Evolutionary conservation across 2,113 vertebrate species (phyloP).

Genomic region (Hyperoodon ampullatus): DNA sequence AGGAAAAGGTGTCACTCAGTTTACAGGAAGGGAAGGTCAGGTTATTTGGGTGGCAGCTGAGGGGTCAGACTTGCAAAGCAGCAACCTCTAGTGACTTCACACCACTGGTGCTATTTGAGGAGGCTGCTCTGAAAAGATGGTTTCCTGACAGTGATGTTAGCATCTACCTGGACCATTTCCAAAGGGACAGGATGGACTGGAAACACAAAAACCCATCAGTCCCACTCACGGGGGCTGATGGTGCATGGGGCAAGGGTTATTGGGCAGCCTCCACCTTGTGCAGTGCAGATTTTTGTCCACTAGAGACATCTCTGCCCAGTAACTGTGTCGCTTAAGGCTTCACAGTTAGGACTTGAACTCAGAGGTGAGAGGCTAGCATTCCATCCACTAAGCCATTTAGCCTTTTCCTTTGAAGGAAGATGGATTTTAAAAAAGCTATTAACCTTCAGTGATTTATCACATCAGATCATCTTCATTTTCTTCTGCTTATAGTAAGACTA

Average conservation of each 20-base stretch:
- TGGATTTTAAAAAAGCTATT: conserved; percentile 90
- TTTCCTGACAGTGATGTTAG: conserved; percentile 48
- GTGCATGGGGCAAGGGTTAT: neutral
- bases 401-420: conserved; percentile 88
- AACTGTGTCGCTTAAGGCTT: conserved; percentile 77
- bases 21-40: conserved; percentile 28
- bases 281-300: conserved; percentile 87
- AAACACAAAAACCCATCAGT: neutral
- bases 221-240: neutral
- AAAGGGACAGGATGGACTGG: neutral
- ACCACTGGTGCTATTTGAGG: fast-evolving
- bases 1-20: conserved; percentile 42
- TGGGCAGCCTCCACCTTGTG: conserved; percentile 65
- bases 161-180: conserved; percentile 29
- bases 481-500: conserved; percentile 85
- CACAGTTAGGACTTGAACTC: conserved; percentile 85
- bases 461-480: conserved; percentile 89
- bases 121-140: neutral
- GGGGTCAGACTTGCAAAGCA: neutral
- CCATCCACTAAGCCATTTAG: conserved; percentile 88
- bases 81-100: neutral
- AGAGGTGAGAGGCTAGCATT: conserved; percentile 86
- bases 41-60: conserved; percentile 37
- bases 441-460: conserved; percentile 88
- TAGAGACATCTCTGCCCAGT: conserved; percentile 87